Evolutionary conservation across 2,888 invertebrate genomes (phyloP), one percentile per base, ranked within the genome.

Genomic region (Drosophila robusta): DNA sequence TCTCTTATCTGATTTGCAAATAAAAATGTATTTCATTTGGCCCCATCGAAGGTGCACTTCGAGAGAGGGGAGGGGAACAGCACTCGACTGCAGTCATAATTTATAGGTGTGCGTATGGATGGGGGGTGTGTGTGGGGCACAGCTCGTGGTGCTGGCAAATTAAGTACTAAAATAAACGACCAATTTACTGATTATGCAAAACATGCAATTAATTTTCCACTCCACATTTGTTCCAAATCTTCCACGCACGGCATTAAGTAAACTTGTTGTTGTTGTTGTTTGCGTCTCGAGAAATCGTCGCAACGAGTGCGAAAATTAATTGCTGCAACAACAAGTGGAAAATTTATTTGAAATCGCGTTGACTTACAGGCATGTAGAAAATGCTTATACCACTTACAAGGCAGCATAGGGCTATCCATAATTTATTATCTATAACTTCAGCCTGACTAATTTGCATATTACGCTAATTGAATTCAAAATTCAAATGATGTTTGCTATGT

Each of bases 141-240:
- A 69, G 47, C 60, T 75, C 46, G 62, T 70, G 66, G 54, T 36
- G 54, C 69, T 65, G 71, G 75, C 80, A 82, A 88, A 90, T 88
- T 86, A 89, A 78, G 79, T 80, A 90, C 80, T 78, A 74, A 80
- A 90, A 89, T 89, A 87, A 89, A 89, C 79, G 89, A 77, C 79
- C 88, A 89, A 88, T 89, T 90, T 90, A 80, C 89, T 90, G 89
- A 89, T 89, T 89, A 89, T 87, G 75, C 83, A 78, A 86, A 88
- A 88, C 89, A 90, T 80, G 90, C 89, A 85, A 89, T 90, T 90
- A 87, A 90, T 89, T 89, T 87, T 79, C 78, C 73, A 68, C 70
- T 72, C 57, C 60, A 60, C 64, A 68, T 73, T 69, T 73, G 62
- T 63, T 78, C 54, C 66, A 76, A 76, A 78, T 70, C 56, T 58